phyloP scores from a whole-genome alignment of 1,140 invertebrate species.

The Gryon sp. region DNA sequence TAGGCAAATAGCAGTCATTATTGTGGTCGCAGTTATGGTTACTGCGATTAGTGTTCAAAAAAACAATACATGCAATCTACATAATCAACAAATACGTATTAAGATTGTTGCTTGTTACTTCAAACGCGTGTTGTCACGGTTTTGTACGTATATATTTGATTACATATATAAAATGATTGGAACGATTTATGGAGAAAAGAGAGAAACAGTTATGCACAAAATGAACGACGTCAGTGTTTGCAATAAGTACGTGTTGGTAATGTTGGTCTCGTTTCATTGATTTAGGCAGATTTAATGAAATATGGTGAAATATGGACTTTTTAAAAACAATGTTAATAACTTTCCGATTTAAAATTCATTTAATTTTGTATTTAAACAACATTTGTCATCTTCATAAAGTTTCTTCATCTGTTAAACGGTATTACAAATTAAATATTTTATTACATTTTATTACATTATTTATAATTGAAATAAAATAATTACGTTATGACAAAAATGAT shows the following conservation, averaged over 20 bases:
- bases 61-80: conserved; percentile 62
- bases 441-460: too few species aligned
- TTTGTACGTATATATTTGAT: conserved; percentile 25
- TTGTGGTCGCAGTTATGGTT: conserved; percentile 56
- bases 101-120: conserved; percentile 43
- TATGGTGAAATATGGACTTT: too few species aligned
- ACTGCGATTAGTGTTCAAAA: conserved; percentile 56
- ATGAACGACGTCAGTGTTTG: conserved; percentile 19
- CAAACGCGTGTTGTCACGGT: conserved; percentile 46
- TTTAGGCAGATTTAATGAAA: conserved; percentile 10
- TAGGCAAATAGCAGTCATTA: conserved; percentile 53
- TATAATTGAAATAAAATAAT: too few species aligned
- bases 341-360: too few species aligned
- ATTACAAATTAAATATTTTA: too few species aligned
- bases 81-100: conserved; percentile 42
- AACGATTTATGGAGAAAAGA: conserved; percentile 17
- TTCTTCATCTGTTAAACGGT: too few species aligned
- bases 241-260: conserved; percentile 2
- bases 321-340: too few species aligned
- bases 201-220: neutral
- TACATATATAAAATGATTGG: conserved; percentile 5
- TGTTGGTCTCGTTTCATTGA: conserved; percentile 17
- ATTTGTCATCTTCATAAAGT: conserved; percentile 48
- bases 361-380: conserved; percentile 19
- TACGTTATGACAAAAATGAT: too few species aligned